Percentiles rank a stretch among this genome's conserved stretches.
These are phyloP conservation scores for Etheostoma nigrum DNA, from an alignment of 2,797 vertebrate genomes.

Conservation along the genomic window DNA sequence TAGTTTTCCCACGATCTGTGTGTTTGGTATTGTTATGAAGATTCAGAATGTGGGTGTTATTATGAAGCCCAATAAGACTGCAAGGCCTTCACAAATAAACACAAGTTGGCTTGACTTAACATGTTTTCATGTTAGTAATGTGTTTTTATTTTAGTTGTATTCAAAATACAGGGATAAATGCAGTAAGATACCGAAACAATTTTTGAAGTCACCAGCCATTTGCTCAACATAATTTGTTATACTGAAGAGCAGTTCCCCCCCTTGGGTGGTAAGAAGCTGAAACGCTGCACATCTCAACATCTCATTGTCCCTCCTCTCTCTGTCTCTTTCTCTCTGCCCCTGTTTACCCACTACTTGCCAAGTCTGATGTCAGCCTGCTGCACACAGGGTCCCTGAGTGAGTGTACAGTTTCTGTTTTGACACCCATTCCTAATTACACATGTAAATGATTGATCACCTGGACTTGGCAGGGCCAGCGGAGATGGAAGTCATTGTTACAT, in stretches of 20 bases:
- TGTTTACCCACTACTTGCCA: constrained; percentile 73
- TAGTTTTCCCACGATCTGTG: neutral
- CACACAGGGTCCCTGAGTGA: constrained; percentile 71
- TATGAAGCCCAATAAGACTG: neutral
- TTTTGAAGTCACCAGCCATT: constrained; percentile 28
- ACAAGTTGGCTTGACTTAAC: neutral
- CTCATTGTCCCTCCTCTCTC: constrained; percentile 60
- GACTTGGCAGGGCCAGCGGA: constrained; percentile 68
- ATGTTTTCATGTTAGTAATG: constrained; percentile 19
- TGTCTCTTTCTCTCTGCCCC: constrained; percentile 53
- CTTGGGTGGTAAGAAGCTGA: constrained; percentile 67
- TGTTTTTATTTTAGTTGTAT: constrained; percentile 3
- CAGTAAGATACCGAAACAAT: constrained; percentile 9
- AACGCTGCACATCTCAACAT: constrained; percentile 63
- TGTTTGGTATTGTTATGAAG: neutral
- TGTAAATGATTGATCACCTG: constrained; percentile 89
- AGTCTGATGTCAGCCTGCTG: constrained; percentile 81
- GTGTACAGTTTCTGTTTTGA: constrained; percentile 89
- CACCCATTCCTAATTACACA: constrained; percentile 87
- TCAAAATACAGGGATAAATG: constrained; percentile 5
- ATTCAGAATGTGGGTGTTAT: constrained; percentile 1
- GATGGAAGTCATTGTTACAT: constrained; percentile 73
- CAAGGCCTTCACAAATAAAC: constrained; percentile 25
- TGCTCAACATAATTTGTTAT: constrained; percentile 52
- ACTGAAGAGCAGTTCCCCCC: constrained; percentile 52